These are phyloP conservation scores for Synaphobranchus kaupii DNA, from an alignment of 2,797 vertebrate species.

Conservation along the genomic window DNA sequence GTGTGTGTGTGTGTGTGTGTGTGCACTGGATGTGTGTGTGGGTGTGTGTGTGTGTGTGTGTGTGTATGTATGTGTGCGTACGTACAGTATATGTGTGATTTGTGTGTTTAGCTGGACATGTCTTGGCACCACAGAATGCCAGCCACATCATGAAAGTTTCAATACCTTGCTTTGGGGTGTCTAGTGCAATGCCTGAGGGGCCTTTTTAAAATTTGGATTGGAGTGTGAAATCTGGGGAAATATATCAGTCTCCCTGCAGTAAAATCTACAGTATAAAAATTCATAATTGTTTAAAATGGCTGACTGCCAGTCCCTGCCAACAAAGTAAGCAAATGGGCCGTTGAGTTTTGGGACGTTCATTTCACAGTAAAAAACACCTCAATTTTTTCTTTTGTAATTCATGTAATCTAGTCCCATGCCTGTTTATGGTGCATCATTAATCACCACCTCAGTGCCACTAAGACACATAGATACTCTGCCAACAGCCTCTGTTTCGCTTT, in stretches of 20 bases:
- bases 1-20: not conserved
- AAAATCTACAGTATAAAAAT: not conserved
- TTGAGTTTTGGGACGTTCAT: not conserved
- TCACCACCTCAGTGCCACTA: not conserved
- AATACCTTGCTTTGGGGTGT: not conserved
- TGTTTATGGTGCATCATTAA: not conserved
- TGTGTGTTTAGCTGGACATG: not conserved
- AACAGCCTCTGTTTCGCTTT: not conserved
- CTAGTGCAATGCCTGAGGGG: not conserved
- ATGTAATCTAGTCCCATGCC: not conserved
- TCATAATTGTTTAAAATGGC: not conserved
- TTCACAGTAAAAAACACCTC: not conserved
- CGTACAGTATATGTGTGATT: not conserved
- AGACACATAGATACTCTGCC: not conserved
- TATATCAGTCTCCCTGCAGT: not conserved
- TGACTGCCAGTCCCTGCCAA: not conserved
- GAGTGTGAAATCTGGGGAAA: not conserved
- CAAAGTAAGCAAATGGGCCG: not conserved
- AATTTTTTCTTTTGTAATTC: not conserved
- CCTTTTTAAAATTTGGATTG: not conserved
- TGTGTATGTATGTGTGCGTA: conserved; percentile 3
- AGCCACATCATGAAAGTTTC: not conserved
- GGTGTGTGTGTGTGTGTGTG: conserved; percentile 1
- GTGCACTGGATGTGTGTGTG: not conserved
- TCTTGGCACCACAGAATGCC: conserved; percentile 8